Evolutionary conservation across 2,797 vertebrate species (phyloP).

Genomic region (Hephaestus fuliginosus): DNA sequence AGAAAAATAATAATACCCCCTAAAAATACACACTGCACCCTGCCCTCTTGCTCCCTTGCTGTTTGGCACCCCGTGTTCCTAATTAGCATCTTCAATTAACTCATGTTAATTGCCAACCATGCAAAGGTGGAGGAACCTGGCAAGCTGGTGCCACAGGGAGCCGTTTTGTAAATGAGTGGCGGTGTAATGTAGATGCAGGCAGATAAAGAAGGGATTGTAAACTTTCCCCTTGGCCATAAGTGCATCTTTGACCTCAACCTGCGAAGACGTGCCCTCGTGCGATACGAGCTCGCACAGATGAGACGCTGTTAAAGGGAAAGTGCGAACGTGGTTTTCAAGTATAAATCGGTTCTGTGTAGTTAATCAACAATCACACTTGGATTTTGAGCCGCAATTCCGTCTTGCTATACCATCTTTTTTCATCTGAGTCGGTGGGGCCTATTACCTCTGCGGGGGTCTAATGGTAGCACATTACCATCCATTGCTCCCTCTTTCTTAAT

Average conservation of each 20-base stretch:
- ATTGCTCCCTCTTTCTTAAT: conserved; percentile 59
- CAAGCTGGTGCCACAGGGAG: conserved; percentile 69
- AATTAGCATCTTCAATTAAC: conserved; percentile 90
- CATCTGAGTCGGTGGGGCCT: conserved; percentile 57
- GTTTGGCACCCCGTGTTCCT: conserved; percentile 81
- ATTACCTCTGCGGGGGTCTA: conserved; percentile 78
- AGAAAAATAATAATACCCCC: conserved; percentile 84
- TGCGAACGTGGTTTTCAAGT: conserved; percentile 18
- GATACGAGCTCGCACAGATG: conserved; percentile 7
- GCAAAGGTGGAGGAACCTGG: conserved; percentile 75
- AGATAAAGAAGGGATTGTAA: conserved; percentile 33
- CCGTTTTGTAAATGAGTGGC: conserved; percentile 72
- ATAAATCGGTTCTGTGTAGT: conserved; percentile 44
- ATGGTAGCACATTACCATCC: conserved; percentile 61
- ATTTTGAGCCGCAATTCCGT: conserved; percentile 16
- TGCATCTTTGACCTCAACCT: conserved; percentile 51
- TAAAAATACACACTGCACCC: conserved; percentile 83
- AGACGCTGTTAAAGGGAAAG: conserved; percentile 2
- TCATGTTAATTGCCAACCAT: conserved; percentile 79
- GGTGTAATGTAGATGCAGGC: conserved; percentile 28
- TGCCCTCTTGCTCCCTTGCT: conserved; percentile 82
- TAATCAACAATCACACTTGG: conserved; percentile 60
- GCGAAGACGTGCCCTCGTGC: conserved; percentile 26
- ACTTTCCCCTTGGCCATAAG: no score
- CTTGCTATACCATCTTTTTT: conserved; percentile 34